Conservation (phyloP, 2,797 vertebrate species). For the Moxostoma hubbsi region DNA sequence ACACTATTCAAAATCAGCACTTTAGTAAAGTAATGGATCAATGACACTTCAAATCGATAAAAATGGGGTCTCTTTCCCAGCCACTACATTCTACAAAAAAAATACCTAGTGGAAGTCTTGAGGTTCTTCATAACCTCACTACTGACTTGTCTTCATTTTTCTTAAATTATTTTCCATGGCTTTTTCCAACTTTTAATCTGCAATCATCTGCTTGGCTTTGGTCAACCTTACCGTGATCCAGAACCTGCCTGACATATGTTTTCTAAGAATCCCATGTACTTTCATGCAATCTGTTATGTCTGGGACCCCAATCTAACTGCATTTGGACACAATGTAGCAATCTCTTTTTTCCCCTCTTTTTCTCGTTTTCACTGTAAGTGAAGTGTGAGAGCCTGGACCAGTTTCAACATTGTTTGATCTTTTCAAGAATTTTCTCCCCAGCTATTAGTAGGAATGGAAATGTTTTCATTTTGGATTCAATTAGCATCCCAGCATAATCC, state of each 20-base stretch:
- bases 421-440: constrained; percentile 39
- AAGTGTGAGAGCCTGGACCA: constrained; percentile 30
- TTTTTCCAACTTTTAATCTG: constrained; percentile 13
- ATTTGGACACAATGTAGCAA: constrained; percentile 33
- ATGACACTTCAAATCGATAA: constrained; percentile 13
- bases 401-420: constrained; percentile 48
- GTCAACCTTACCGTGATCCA: neutral
- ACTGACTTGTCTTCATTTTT: constrained; percentile 28
- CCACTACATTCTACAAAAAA: neutral
- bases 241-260: constrained; percentile 7
- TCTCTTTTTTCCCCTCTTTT: constrained; percentile 1
- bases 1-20: constrained; percentile 12
- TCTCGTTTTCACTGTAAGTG: constrained; percentile 37
- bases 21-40: constrained; percentile 5
- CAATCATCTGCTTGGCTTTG: constrained; percentile 23
- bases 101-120: constrained; percentile 24
- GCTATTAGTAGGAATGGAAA: constrained; percentile 28
- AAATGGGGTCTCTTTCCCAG: neutral
- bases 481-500: constrained; percentile 19
- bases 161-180: constrained; percentile 51
- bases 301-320: constrained; percentile 25
- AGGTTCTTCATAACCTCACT: constrained; percentile 18
- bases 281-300: constrained; percentile 1
- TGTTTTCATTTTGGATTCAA: constrained; percentile 18
- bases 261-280: constrained; percentile 4